phyloP scores from a whole-genome alignment of 2,113 vertebrate species.

The Typhlomys cinereus region DNA sequence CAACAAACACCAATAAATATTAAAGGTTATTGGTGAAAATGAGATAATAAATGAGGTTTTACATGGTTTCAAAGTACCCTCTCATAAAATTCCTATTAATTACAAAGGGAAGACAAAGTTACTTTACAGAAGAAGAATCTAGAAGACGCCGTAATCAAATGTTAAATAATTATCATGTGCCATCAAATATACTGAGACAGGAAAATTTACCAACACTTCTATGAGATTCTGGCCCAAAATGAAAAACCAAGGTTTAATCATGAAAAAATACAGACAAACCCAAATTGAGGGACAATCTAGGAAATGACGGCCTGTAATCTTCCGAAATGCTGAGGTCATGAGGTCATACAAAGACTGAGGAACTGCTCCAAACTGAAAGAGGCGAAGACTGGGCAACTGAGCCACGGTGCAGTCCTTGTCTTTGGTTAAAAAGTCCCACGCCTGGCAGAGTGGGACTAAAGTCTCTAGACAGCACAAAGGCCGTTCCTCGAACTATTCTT shows the following conservation, averaged over 20 bases:
- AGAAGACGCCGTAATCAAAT: not conserved
- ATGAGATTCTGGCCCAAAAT: conserved; percentile 35
- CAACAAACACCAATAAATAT: conserved; percentile 11
- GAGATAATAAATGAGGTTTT: not conserved
- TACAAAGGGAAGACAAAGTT: not conserved
- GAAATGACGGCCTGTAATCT: conserved; percentile 41
- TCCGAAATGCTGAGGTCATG: conserved; percentile 27
- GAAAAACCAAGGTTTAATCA: conserved; percentile 3
- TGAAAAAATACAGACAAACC: conserved; percentile 51
- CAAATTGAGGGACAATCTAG: conserved; percentile 40
- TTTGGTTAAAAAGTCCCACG: not conserved
- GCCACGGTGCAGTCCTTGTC: not conserved
- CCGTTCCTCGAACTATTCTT: not conserved
- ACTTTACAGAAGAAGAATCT: not conserved
- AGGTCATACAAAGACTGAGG: conserved; percentile 31
- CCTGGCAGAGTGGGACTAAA: not conserved
- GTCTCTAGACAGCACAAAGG: not conserved
- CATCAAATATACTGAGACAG: not conserved
- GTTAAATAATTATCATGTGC: not conserved
- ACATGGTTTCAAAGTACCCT: conserved; percentile 23
- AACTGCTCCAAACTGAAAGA: not conserved
- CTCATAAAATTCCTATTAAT: conserved; percentile 22
- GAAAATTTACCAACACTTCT: not conserved
- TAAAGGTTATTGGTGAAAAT: conserved; percentile 48
- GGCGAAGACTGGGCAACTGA: not conserved